Evolutionary conservation across 1,140 invertebrate species (phyloP).

Genomic region (Gonioctena quinquepunctata): DNA sequence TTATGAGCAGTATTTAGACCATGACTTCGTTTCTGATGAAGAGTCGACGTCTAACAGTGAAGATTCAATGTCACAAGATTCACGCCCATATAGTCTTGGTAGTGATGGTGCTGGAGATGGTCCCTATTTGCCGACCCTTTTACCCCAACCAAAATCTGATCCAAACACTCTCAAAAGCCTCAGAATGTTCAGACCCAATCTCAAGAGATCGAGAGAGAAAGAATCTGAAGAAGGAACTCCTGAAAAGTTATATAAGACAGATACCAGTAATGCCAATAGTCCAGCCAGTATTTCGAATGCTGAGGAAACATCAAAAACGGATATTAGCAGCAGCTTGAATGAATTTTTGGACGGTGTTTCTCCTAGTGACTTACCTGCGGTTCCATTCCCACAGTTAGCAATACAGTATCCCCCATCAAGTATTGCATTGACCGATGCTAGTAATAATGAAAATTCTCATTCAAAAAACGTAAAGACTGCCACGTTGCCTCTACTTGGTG

Average conservation of each 20-base stretch:
- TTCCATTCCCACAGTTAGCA: not conserved
- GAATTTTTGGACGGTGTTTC: not conserved
- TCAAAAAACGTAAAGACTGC: conserved; percentile 44
- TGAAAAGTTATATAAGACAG: conserved; percentile 14
- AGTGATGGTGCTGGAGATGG: conserved; percentile 37
- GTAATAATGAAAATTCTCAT: conserved; percentile 4
- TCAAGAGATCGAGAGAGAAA: conserved; percentile 35
- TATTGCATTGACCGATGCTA: not conserved
- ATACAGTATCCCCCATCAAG: not conserved
- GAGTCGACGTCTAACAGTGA: conserved; percentile 28
- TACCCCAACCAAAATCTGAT: conserved; percentile 53
- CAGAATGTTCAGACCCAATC: conserved; percentile 60
- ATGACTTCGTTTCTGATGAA: conserved; percentile 37
- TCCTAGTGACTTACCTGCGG: not conserved
- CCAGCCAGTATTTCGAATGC: not conserved
- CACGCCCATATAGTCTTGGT: conserved; percentile 26
- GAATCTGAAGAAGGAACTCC: conserved; percentile 12
- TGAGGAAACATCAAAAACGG: not conserved
- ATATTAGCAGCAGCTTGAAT: not conserved
- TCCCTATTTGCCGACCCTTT: conserved; percentile 8
- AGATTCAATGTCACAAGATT: conserved; percentile 37
- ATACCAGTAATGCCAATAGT: not conserved
- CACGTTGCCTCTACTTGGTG: conserved; percentile 42
- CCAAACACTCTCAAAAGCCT: conserved; percentile 62
- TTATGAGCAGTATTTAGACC: conserved; percentile 59